Base-by-base conservation (phyloP, 1,140 invertebrate species). In the Nephotettix cincticeps region DNA sequence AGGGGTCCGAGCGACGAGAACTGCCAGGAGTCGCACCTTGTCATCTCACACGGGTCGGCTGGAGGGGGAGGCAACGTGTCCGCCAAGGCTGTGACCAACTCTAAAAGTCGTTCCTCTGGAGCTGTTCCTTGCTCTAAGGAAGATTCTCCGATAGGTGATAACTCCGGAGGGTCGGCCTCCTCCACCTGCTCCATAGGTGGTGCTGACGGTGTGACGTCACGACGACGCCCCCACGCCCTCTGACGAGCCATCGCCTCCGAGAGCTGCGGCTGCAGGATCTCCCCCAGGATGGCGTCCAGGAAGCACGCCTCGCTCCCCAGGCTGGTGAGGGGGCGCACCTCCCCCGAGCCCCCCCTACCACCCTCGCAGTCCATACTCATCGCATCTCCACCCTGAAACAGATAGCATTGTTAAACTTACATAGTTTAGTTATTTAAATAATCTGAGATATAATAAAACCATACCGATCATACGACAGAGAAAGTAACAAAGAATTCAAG, bases 211-310 rank as follows among this genome's bases (percentile, higher is more conserved):
- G 40, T n/a, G 9, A 27, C 19, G 23, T 23, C 28, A 30, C 54
- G 21, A 6, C 54, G 65, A n/a, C 23, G 2, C 28, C 28, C 63
- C 36, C 32, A 45, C 25, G 28, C 30, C 23, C 63, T 32, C 43
- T 63, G 19, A 17, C 32, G 21, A 3, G 25, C 61, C 11, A 51
- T 1, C 14, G 69, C 28, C 17, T 65, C 56, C 9, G 19, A 27
- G 2, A 36, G 63, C 56, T 65, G 25, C 30, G 19, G 47, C n/a
- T 65, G 51, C 9, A 71, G 64, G 63, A 71, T 71, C 29, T 65
- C 51, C 6, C 51, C 51, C 47, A 71, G 29, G 28, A 71, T 71
- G 51, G 70, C 70, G 19, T 71, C 70, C 47, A 71, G 29, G 70
- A 71, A 71, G 45, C 54, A 27, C 1, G 43, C 23, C 6, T 71